Evolutionary conservation across 2,888 invertebrate genomes (phyloP).

Genomic region (Linnaemya tessellans): DNA sequence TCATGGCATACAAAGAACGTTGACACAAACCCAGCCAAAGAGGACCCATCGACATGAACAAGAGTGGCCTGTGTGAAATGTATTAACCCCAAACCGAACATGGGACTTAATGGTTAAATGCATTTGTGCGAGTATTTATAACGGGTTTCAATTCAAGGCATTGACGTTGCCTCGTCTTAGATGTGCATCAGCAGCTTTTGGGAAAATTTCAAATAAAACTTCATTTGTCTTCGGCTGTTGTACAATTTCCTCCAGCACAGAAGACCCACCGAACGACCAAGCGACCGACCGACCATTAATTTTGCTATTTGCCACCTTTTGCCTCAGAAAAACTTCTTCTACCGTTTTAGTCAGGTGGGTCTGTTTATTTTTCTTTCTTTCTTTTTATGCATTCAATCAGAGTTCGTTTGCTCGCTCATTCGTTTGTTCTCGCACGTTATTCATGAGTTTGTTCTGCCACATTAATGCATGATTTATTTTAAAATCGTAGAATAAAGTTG

Average conservation of each 20-base stretch:
- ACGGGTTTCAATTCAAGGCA: slow-evolving; percentile 24
- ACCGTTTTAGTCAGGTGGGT: slow-evolving; percentile 66
- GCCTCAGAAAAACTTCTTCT: neutral
- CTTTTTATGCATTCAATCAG: slow-evolving; percentile 5
- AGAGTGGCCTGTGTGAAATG: slow-evolving; percentile 25
- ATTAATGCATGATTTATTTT: slow-evolving; percentile 68
- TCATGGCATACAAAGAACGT: slow-evolving; percentile 45
- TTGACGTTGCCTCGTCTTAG: slow-evolving; percentile 29
- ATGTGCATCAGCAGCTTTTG: slow-evolving; percentile 45
- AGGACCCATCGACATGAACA: slow-evolving; percentile 18
- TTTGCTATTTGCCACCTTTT: slow-evolving; percentile 9
- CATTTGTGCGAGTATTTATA: neutral
- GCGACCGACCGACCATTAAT: neutral
- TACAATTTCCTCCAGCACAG: neutral
- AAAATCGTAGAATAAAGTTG: slow-evolving; percentile 39
- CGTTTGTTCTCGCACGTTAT: slow-evolving; percentile 54
- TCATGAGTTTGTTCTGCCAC: slow-evolving; percentile 56
- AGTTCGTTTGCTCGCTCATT: slow-evolving; percentile 29
- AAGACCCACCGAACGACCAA: too few species aligned
- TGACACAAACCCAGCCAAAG: slow-evolving; percentile 48
- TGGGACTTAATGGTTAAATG: slow-evolving; percentile 51
- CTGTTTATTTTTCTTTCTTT: slow-evolving; percentile 37
- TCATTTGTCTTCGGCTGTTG: neutral
- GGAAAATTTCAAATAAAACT: neutral
- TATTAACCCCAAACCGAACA: slow-evolving; percentile 66